Percentiles rank a stretch among this genome's conserved stretches.
Evolutionary conservation across 2,113 vertebrate genomes (phyloP).

Genomic region (Microtus pennsylvanicus): DNA sequence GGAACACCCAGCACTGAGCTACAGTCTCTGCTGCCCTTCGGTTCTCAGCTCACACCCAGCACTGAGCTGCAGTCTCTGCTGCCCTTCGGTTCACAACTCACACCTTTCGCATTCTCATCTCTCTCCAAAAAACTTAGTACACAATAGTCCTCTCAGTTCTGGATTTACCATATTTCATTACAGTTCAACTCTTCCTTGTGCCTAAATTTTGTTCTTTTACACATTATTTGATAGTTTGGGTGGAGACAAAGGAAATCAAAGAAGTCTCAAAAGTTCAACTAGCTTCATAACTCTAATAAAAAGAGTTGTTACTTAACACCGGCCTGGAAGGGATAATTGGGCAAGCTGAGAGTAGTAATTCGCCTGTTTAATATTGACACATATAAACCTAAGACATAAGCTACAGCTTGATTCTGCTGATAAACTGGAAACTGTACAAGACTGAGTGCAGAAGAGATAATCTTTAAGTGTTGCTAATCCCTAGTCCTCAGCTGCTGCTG

Average conservation of each 20-base stretch:
- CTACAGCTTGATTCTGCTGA: slow-evolving; percentile 21
- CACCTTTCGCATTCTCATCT: slow-evolving; percentile 19
- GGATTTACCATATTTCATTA: slow-evolving; percentile 22
- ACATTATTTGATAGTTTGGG: background rate
- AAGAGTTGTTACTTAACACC: slow-evolving; percentile 24
- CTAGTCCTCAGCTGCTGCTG: background rate
- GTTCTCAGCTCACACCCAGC: too few species aligned
- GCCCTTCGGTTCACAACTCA: background rate
- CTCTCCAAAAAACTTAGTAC: background rate
- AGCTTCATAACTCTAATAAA: slow-evolving; percentile 41
- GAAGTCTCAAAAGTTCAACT: slow-evolving; percentile 12
- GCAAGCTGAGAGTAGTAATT: background rate
- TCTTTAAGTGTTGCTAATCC: background rate
- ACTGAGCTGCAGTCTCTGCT: background rate
- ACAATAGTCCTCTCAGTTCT: background rate
- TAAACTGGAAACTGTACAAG: background rate
- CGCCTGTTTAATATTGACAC: background rate
- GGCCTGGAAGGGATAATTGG: background rate
- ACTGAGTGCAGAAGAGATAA: background rate
- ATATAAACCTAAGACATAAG: slow-evolving; percentile 3
- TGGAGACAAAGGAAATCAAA: background rate
- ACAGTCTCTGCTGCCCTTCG: too few species aligned
- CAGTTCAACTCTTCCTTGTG: background rate
- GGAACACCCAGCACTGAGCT: too few species aligned
- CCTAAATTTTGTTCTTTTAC: slow-evolving; percentile 32